Base-by-base conservation (phyloP, 64 coral and sea anemone species). In the Hydrozoanthus tunicans region DNA sequence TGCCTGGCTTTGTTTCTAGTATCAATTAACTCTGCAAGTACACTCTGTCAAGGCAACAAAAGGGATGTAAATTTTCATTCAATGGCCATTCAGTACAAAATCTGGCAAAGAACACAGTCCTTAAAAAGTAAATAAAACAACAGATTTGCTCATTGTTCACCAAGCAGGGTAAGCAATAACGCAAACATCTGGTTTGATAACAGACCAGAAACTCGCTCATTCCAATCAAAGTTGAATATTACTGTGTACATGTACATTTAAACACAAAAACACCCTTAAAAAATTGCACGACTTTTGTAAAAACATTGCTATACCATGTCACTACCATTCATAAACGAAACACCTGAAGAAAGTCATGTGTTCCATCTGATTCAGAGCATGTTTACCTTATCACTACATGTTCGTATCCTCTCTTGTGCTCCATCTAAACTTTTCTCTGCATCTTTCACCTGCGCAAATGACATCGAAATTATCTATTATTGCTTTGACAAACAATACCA, bases 1-100 rank as follows among this genome's bases (percentile, higher is more conserved):
- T 88, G 84, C 13, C 69, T 88, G 10, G 53, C 84, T 10, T 88
- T 88, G 69, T 88, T 88, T 56, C 84, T 88, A 1, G 68, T 60
- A 88, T 14, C 3, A 6, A 57, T 74, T 56, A 88, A 88, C 17
- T 88, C 55, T 59, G 67, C 5, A 71, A 88, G 67, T 11, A 88
- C 57, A 73, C 56, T 73, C 84, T 88, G 53, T 23, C 23, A 73
- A 73, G 55, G 27, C 25, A 86, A 73, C 60, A 32, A 15, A 74
- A 73, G 12, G 6, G 54, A 53, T 70, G 17, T 15, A 8, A 85
- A 17, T 59, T 81, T 58, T 81, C 23, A n/a, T 26, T 25, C 17
- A 4, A 10, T 65, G 63, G 17, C 63, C 8, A 65, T 65, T 65
- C 17, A 13, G 63, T 65, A 65, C 63, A 65, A 65, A 65, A 4